phyloP scores from a whole-genome alignment of 2,888 invertebrate genomes.

The Cryptosula pallasiana region DNA sequence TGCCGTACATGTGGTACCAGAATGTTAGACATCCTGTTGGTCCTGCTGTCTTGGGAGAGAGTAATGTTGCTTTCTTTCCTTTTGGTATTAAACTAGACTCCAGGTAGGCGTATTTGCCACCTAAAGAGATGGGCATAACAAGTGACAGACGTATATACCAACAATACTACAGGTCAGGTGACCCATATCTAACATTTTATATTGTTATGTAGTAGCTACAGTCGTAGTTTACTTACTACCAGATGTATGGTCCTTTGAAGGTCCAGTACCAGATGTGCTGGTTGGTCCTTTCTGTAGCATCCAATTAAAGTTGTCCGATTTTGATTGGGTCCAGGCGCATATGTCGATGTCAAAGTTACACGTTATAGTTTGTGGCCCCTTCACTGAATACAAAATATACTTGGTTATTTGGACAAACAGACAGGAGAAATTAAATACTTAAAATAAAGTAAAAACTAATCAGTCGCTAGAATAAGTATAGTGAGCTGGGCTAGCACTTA shows the following conservation, averaged over 20 bases:
- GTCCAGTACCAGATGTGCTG: neutral
- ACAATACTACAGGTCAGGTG: neutral
- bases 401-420: too few relatives aligned
- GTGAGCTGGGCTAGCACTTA: neutral
- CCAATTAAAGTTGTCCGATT: constrained; percentile 22
- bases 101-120: constrained; percentile 29
- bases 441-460: too few relatives aligned
- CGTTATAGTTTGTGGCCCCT: constrained; percentile 29
- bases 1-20: constrained; percentile 31
- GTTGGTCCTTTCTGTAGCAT: constrained; percentile 7
- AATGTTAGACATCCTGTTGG: constrained; percentile 26
- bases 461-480: too few relatives aligned
- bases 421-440: too few relatives aligned
- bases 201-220: too few relatives aligned
- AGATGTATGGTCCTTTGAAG: constrained; percentile 17
- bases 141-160: neutral
- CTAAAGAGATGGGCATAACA: constrained; percentile 3
- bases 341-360: constrained; percentile 41
- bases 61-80: constrained; percentile 59
- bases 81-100: constrained; percentile 55
- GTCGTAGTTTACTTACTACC: constrained; percentile 34
- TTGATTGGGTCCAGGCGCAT: constrained; percentile 30
- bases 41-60: constrained; percentile 34
- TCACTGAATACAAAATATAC: too few relatives aligned
- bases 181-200: too few relatives aligned